Evolutionary conservation across 1,140 invertebrate species (phyloP).

Genomic region (Magallana gigas): DNA sequence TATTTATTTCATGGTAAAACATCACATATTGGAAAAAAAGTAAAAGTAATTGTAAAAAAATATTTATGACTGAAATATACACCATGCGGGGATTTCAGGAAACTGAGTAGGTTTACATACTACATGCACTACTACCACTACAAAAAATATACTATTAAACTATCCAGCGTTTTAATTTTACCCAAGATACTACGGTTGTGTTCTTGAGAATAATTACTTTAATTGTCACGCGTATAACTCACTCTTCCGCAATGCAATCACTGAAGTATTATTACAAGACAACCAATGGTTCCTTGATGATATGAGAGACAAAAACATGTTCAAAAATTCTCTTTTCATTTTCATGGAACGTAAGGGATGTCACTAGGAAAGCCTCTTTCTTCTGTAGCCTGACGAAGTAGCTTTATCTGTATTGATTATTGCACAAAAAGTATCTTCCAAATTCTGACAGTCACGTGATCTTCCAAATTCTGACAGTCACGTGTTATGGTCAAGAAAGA

Average conservation of each 20-base stretch:
- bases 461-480: conserved; percentile 34
- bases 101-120: not conserved
- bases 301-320: not conserved
- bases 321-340: not conserved
- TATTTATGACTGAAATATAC: not conserved
- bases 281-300: not conserved
- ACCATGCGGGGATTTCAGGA: too few relatives aligned
- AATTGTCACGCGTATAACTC: conserved; percentile 1
- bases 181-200: not conserved
- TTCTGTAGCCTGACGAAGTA: conserved; percentile 21
- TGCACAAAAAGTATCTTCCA: conserved; percentile 14
- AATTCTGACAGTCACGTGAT: conserved; percentile 28
- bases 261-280: not conserved
- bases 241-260: not conserved
- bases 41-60: not conserved
- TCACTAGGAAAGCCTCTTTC: conserved; percentile 22
- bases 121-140: not conserved
- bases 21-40: too few relatives aligned
- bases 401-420: conserved; percentile 31
- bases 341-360: conserved; percentile 21
- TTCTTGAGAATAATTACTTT: conserved; percentile 10
- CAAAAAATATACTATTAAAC: not conserved
- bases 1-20: too few relatives aligned
- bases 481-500: conserved; percentile 22
- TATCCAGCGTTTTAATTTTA: not conserved